Base-by-base conservation (phyloP, 2,113 vertebrate species). In the Glaucomys volans region DNA sequence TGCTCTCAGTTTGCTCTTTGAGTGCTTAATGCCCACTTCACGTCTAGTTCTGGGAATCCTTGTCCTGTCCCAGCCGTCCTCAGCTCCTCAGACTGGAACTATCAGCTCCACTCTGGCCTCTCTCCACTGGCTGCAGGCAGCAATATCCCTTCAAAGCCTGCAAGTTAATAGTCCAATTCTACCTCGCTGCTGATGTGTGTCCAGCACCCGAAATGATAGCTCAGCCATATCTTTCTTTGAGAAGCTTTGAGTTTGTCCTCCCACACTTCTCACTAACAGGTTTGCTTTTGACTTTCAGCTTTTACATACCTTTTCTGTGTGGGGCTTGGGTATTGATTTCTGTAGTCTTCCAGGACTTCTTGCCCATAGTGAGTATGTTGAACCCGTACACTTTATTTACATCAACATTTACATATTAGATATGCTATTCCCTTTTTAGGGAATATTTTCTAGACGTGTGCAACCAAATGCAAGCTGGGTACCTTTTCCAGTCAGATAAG, bases 401-500 rank as follows among this genome's bases (percentile, higher is more conserved):
- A 64, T 32, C 62, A 13, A 37, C 9, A 91, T n/a, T 42, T 72
- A n/a, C 17, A 24, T 47, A 4, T 8, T 77, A 37, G 17, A 28
- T 16, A 13, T 59, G 8, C 0, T 81, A 8, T 93, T 0, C 0
- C 32, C 95, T 72, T 72, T 71, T n/a, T 93, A 99, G 98, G 98
- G 98, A n/a, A n/a, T n/a, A n/a, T 87, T 96, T 98, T 77, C 94
- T 98, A 18, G 94, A 98, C 74, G 87, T 95, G 12, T 99, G 98
- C 86, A 99, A 98, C 69, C 95, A 98, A 82, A 94, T 98, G 50
- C 35, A 59, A 22, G 96, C 98, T 12, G 97, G 96, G 20, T 99
- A 98, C 89, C 98, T 99, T 47, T 99, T 99, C 95, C 98, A 99
- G 95, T 88, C 96, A 22, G 98, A 99, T 97, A 99, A 99, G 92